Evolutionary conservation across 2,797 vertebrate genomes (phyloP), one percentile per base, ranked within the genome.

Genomic region (Urocyon cinereoargenteus): DNA sequence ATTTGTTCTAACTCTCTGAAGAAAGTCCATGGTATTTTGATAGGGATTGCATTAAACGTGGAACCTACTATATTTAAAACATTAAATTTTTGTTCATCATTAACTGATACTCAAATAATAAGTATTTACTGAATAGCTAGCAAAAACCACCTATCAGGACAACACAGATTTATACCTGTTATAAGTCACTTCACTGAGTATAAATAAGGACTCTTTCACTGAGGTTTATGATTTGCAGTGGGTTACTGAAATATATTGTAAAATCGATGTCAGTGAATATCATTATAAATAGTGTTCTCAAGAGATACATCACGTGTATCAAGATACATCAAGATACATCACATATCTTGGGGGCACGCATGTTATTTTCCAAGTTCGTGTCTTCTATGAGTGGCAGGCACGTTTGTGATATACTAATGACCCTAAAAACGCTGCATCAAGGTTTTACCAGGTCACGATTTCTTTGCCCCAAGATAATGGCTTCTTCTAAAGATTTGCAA

Each of bases 401-500:
- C 86, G 24, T 64, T 94, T 84, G 45, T 77, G 86, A 94, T 49
- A 62, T 57, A 66, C 28, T 55, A 34, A 34, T 92, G 94, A 96
- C 64, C 86, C 75, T 97, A 70, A 95, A 97, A 97, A 73, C 92
- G 93, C 96, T 95, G 75, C 61, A 62, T 95, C 73, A 77, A 91
- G 31, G 31, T 94, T 97, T 97, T 92, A 45, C 26, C 78, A 81
- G 92, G 93, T 97, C 93, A 93, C 28, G 62, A 5, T 97, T 97
- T 91, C 96, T 91, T 97, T 96, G 92, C 68, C 73, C 45, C 86
- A 86, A 97, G 96, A 91, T 78, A 97, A 91, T 79, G 82, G 36
- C 86, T 53, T 57, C 68, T 96, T 96, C 97, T 95, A 75, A 97
- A 95, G 82, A 95, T 92, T 64, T 97, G 95, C 92, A 90, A n/a